Evolutionary conservation across 1,140 invertebrate genomes (phyloP).

Genomic region (Delia radicum): DNA sequence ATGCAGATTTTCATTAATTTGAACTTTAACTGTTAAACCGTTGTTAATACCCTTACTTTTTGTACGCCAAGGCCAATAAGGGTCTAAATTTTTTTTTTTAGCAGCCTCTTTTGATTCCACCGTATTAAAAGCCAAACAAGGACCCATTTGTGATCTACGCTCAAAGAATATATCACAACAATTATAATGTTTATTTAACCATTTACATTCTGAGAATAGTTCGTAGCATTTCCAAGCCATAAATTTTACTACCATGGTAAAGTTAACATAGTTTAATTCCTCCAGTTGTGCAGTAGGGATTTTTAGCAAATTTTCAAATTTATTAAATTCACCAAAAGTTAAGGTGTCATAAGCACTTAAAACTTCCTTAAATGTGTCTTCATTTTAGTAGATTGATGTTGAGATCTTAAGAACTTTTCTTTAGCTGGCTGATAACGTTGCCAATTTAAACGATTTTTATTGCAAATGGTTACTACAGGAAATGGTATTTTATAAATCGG

Average conservation of each 20-base stretch:
- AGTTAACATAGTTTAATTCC: conserved; percentile 41
- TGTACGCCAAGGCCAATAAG: conserved; percentile 19
- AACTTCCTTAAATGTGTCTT: conserved; percentile 22
- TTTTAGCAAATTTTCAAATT: conserved; percentile 35
- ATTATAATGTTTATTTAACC: conserved; percentile 38
- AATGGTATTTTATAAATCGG: conserved; percentile 49
- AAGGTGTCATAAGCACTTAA: conserved; percentile 38
- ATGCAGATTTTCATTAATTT: conserved; percentile 26
- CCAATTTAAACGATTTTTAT: conserved; percentile 51
- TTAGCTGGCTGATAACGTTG: conserved; percentile 39
- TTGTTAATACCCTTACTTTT: not conserved
- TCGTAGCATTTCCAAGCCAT: conserved; percentile 51
- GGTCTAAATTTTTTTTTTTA: conserved; percentile 33
- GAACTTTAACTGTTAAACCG: not conserved
- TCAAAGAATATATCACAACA: conserved; percentile 50
- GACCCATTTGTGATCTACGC: conserved; percentile 59
- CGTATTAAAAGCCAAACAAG: conserved; percentile 62
- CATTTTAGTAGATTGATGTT: conserved; percentile 29
- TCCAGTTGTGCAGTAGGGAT: conserved; percentile 31
- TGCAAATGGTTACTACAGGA: conserved; percentile 52
- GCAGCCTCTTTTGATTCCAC: conserved; percentile 49
- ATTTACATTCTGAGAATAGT: conserved; percentile 41
- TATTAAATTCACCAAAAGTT: conserved; percentile 43
- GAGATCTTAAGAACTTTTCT: conserved; percentile 37
- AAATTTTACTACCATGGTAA: conserved; percentile 43